Base-by-base conservation (phyloP, 23 tunicate genomes). In the Ciona savignyi region DNA sequence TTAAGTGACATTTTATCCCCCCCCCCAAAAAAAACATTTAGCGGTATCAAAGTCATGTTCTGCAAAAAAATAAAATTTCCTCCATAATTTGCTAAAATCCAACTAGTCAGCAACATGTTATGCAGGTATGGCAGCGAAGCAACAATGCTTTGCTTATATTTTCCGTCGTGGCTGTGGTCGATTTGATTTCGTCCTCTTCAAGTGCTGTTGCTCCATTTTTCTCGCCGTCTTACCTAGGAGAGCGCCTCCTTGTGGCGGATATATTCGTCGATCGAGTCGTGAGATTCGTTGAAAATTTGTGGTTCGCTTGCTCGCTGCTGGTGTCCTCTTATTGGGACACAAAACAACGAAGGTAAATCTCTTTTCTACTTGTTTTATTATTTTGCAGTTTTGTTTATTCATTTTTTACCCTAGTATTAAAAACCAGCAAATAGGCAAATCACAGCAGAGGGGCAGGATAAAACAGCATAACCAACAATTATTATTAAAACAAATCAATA, bases 71-170 rank as follows among this genome's bases (percentile, higher is more conserved):
- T n/a, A n/a, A n/a, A n/a, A n/a, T n/a, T n/a, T n/a, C n/a, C n/a
- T n/a, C n/a, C n/a, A n/a, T n/a, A n/a, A n/a, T n/a, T n/a, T n/a
- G n/a, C n/a, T n/a, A n/a, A n/a, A n/a, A n/a, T n/a, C n/a, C n/a
- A n/a, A n/a, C n/a, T n/a, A n/a, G n/a, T n/a, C n/a, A n/a, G n/a
- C n/a, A n/a, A n/a, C n/a, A n/a, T n/a, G n/a, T 32, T 73, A 70
- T 80, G 42, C 62, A 87, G 95, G 63, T 81, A n/a, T 87, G 95
- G 95, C 86, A 87, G 31, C 65, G 95, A 28, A 68, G 56, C 24
- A 75, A 61, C 22, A 60, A 63, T 34, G 83, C 86, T n/a, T 71
- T 87, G 30, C 65, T 81, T 21, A 32, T n/a, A 22, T 71, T 87
- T 34, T 75, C 67, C 27, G 32, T 87, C 0, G 9, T 81, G 20